Evolutionary conservation across 2,113 vertebrate species (phyloP), one percentile per base, ranked within the genome.

Genomic region (Rhabdornis inornatus): DNA sequence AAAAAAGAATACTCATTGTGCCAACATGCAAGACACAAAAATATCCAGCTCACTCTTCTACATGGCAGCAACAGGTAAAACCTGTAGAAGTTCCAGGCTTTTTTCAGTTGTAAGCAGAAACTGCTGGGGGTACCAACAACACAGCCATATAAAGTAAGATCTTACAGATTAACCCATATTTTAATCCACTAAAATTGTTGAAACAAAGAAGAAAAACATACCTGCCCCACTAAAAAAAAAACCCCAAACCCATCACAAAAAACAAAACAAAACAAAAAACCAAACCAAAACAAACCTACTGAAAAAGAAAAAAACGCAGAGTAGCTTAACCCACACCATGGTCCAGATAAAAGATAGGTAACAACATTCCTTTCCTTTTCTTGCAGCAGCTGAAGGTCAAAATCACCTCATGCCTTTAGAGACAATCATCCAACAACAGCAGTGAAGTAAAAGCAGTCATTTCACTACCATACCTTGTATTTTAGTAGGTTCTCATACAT

Each of bases 251-350:
- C 11, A 60, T 7, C 42, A 66, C 11, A 37, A 37, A 37, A 56
- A 39, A 33, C 31, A 33, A 65, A 49, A 19, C 23, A 56, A 7
- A 30, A 33, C 55, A 33, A 56, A 35, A 68, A 65, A 33, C 15
- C 25, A 33, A 33, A 15, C 56, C 33, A 19, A 35, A 45, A n/a
- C 17, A 66, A n/a, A 20, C n/a, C 47, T 6, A 33, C 4, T 1
- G 3, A 35, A 11, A 49, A 50, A 28, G 4, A 52, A 68, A 72
- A 63, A 8, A 0, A 2, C n/a, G 7, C 35, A 6, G 9, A 68
- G 22, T 20, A 25, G 5, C 21, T 91, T 84, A 85, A 63, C 10
- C 13, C 33, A 71, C 1, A 4, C 5, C 24, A 56, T 1, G 7
- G 23, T 71, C 39, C 49, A 85, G 21, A 69, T 15, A 42, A 64